Evolutionary conservation across 2,888 invertebrate genomes (phyloP).

Genomic region (Sipunculus nudus): DNA sequence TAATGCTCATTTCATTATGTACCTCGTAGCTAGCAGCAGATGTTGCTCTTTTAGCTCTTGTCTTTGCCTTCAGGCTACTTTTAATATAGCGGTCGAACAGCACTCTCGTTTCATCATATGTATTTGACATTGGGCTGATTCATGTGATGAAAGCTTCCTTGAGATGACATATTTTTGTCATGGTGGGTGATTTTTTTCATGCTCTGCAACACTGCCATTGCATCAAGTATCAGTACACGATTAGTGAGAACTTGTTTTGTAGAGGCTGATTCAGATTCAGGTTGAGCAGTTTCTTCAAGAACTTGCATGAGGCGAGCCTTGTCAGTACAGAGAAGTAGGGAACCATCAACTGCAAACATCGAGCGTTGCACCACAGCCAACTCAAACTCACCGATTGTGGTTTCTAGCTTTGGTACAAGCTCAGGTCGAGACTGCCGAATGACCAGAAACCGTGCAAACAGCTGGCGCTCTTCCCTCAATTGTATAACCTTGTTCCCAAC

Average conservation of each 20-base stretch:
- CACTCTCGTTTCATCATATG: neutral
- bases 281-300: slow-evolving; percentile 6
- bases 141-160: slow-evolving; percentile 1
- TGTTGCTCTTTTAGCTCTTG: slow-evolving; percentile 12
- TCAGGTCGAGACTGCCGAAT: slow-evolving; percentile 8
- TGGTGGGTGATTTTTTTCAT: slow-evolving; percentile 15
- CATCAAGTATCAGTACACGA: too few relatives aligned
- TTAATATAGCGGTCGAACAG: slow-evolving; percentile 17
- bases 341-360: slow-evolving; percentile 20
- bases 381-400: slow-evolving; percentile 19
- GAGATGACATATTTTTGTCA: slow-evolving; percentile 8
- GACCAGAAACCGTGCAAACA: slow-evolving; percentile 8
- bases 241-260: too few relatives aligned
- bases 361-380: slow-evolving; percentile 17
- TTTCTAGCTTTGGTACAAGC: slow-evolving; percentile 20
- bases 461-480: slow-evolving; percentile 6
- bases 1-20: too few relatives aligned
- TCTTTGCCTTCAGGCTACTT: slow-evolving; percentile 10
- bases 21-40: too few relatives aligned
- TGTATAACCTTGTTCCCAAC: slow-evolving; percentile 9
- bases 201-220: slow-evolving; percentile 23
- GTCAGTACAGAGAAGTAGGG: slow-evolving; percentile 20
- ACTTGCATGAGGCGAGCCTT: slow-evolving; percentile 22
- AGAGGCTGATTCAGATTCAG: too few relatives aligned
- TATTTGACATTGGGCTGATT: neutral